phyloP scores from a whole-genome alignment of 2,113 vertebrate genomes.

The Motacilla alba region DNA sequence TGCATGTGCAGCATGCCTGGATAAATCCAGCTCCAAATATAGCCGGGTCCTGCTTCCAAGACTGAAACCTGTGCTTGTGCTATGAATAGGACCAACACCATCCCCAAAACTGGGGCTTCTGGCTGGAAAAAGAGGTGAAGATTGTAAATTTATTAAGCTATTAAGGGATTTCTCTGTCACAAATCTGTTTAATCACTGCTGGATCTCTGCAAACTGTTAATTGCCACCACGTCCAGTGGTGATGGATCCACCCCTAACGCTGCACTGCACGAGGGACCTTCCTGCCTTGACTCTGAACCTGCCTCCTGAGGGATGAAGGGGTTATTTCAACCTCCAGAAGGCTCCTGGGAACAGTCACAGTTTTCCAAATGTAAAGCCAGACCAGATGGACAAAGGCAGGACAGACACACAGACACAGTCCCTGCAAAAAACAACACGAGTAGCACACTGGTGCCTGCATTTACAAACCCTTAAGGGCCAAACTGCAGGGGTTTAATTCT shows the following conservation, averaged over 20 bases:
- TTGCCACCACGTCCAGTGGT: not conserved
- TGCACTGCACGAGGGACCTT: fast-evolving
- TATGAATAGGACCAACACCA: not conserved
- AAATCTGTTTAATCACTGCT: not conserved
- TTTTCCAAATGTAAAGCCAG: not conserved
- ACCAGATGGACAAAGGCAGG: not conserved
- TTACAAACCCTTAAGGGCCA: not conserved
- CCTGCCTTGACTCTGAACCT: not conserved
- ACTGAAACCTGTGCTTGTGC: not conserved
- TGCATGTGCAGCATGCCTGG: not conserved
- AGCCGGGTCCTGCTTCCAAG: not conserved
- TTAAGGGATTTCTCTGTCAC: not conserved
- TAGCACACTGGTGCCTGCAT: fast-evolving
- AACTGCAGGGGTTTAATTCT: not conserved
- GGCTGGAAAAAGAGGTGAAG: not conserved
- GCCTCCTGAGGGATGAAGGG: not conserved
- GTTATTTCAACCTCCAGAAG: not conserved
- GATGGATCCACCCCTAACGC: fast-evolving
- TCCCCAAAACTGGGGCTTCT: not conserved
- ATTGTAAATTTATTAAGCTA: not conserved
- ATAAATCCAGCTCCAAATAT: not conserved
- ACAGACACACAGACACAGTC: too few relatives aligned
- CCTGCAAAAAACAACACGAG: not conserved
- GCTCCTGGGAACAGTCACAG: fast-evolving
- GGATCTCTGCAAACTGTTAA: not conserved